Base-by-base conservation (phyloP, 2,113 vertebrate species). In the Pampusana beccarii region DNA sequence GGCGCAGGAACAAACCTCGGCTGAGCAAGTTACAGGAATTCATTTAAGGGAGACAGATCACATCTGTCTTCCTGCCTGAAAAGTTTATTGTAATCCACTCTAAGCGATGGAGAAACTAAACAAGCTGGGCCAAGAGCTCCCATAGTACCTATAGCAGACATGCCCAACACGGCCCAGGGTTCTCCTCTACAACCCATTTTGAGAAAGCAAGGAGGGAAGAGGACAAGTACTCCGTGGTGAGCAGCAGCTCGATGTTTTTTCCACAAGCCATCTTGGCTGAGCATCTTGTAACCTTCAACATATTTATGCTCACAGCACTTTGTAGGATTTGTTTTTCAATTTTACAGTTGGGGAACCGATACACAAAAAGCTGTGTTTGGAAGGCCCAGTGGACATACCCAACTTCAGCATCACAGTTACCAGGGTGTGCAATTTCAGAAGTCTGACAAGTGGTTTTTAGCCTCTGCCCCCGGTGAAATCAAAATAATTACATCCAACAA, bases 401-500 rank as follows among this genome's bases (percentile, higher is more conserved):
- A 72, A 34, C 44, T 64, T 67, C 78, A 88, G 14, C 66, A 82
- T 11, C 48, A 72, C 57, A 72, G 16, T 57, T 69, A 82, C 21
- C 24, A 93, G 24, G 2, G 21, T 50, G 25, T 54, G 58, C 74
- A 82, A 20, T 92, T 86, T 65, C 61, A 40, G 10, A 82, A 90
- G 74, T 44, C 50, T 83, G 62, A n/a, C 50, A 72, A 92, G 58
- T n/a, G 65, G 16, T 6, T 81, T 91, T 91, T 81, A 86, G 67
- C 38, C 58, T 91, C 73, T 88, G 53, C 28, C 33, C 33, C 36
- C 42, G 3, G 0, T 6, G 13, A 95, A 86, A 83, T 64, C 10
- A 93, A 91, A 92, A 86, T 54, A 88, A 75, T 64, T 58, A 65
- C 10, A 86, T 51, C 25, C 74, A 97, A 23, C 62, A 90, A 72